These are phyloP conservation scores for Dermatemys mawii DNA, from an alignment of 2,113 vertebrate genomes.

Conservation along the genomic window DNA sequence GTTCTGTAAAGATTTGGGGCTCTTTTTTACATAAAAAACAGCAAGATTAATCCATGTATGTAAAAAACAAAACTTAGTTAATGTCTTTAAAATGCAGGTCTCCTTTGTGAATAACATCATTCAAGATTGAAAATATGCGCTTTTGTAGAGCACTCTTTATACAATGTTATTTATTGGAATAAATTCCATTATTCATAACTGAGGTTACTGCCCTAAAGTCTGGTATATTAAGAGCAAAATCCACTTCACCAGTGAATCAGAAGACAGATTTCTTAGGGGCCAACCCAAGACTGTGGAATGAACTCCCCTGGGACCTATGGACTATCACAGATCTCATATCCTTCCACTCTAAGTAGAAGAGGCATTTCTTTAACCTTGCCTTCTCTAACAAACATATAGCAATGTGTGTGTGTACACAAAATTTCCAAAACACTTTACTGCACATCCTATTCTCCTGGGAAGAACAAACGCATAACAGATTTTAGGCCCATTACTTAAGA, in stretches of 20 bases:
- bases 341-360: neutral
- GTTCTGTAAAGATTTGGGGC: neutral
- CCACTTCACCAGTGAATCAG: neutral
- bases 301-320: neutral
- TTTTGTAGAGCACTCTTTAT: neutral
- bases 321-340: neutral
- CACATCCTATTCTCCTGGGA: no score
- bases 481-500: no score
- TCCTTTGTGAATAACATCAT: conserved; percentile 30
- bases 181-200: neutral
- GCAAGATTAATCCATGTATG: neutral
- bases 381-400: neutral
- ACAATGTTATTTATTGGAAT: conserved; percentile 7
- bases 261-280: neutral
- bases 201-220: conserved; percentile 21
- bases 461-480: no score
- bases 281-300: neutral
- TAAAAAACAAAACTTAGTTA: conserved; percentile 59
- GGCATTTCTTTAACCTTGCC: neutral
- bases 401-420: neutral
- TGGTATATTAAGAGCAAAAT: conserved; percentile 17
- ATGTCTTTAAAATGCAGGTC: conserved; percentile 12
- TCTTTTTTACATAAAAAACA: conserved; percentile 16
- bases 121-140: neutral
- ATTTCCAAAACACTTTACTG: no score